Conservation (phyloP, 1,140 invertebrate species). For the Drosophila asahinai region DNA sequence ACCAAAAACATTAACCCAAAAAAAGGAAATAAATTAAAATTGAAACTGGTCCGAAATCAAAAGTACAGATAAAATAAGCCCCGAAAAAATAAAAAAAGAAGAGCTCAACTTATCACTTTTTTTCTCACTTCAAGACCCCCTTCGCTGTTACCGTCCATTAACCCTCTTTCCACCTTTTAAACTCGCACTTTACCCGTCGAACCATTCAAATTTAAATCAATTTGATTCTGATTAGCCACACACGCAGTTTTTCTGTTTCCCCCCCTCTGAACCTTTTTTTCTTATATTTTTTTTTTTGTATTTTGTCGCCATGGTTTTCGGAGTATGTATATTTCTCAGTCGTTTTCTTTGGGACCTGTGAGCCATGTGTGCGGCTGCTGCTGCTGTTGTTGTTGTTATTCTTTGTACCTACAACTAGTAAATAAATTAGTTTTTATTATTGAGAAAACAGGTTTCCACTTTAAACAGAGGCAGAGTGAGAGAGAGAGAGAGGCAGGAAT, state of each 20-base stretch:
- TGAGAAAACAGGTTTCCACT: slow-evolving; percentile 72
- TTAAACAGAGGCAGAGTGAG: slow-evolving; percentile 29
- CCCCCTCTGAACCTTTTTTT: slow-evolving; percentile 47
- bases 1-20: not conserved
- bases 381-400: slow-evolving; percentile 43
- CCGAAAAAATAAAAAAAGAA: not conserved
- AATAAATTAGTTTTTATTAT: slow-evolving; percentile 83
- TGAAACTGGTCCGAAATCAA: slow-evolving; percentile 22
- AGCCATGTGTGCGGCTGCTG: slow-evolving; percentile 11
- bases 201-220: slow-evolving; percentile 82
- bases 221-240: slow-evolving; percentile 82
- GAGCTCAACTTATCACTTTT: slow-evolving; percentile 55
- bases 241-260: slow-evolving; percentile 62
- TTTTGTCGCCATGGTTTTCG: slow-evolving; percentile 51
- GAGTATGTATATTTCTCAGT: slow-evolving; percentile 15
- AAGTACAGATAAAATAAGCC: slow-evolving; percentile 17
- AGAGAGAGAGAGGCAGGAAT: slow-evolving; percentile 23
- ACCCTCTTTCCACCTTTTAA: slow-evolving; percentile 1
- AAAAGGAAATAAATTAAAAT: not conserved
- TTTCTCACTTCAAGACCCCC: slow-evolving; percentile 49
- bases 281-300: slow-evolving; percentile 19
- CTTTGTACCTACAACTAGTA: slow-evolving; percentile 79
- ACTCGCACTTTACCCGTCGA: slow-evolving; percentile 72
- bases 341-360: slow-evolving; percentile 8
- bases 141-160: slow-evolving; percentile 1